phyloP scores from a whole-genome alignment of 2,797 vertebrate species.

The Semaprochilodus insignis region DNA sequence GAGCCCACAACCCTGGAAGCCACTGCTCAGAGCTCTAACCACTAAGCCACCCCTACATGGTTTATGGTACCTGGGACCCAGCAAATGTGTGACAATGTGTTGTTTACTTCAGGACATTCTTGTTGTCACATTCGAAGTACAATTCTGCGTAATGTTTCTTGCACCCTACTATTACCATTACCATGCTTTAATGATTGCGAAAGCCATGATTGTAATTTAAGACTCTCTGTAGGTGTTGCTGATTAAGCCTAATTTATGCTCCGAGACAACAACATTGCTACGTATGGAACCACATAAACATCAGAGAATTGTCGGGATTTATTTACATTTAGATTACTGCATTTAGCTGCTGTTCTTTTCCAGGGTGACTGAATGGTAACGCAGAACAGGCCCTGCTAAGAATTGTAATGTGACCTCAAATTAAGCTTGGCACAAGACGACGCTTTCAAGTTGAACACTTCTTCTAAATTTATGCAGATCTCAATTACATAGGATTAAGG shows the following conservation, averaged over 20 bases:
- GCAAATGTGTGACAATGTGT: neutral
- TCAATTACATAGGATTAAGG: too few relatives aligned
- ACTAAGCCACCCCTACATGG: too few relatives aligned
- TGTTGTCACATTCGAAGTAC: neutral
- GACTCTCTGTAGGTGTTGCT: slow-evolving; percentile 10
- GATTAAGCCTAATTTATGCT: slow-evolving; percentile 32
- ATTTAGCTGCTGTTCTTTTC: neutral
- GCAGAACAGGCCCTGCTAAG: neutral
- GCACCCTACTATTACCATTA: neutral
- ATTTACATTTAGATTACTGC: neutral
- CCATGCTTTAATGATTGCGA: neutral
- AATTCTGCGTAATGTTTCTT: neutral
- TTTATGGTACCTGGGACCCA: neutral
- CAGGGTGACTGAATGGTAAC: neutral
- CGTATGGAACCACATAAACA: neutral
- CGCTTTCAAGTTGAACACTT: too few relatives aligned
- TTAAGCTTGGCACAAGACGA: neutral
- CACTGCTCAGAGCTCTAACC: too few relatives aligned
- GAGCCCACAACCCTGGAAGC: too few relatives aligned
- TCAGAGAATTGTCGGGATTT: neutral
- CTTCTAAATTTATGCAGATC: too few relatives aligned
- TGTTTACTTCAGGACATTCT: neutral
- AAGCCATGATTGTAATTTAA: slow-evolving; percentile 21
- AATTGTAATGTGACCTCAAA: neutral
- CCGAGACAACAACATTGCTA: neutral